Evolutionary conservation across 1,140 invertebrate genomes (phyloP).

Genomic region (Pseudomyrmex pallidus): DNA sequence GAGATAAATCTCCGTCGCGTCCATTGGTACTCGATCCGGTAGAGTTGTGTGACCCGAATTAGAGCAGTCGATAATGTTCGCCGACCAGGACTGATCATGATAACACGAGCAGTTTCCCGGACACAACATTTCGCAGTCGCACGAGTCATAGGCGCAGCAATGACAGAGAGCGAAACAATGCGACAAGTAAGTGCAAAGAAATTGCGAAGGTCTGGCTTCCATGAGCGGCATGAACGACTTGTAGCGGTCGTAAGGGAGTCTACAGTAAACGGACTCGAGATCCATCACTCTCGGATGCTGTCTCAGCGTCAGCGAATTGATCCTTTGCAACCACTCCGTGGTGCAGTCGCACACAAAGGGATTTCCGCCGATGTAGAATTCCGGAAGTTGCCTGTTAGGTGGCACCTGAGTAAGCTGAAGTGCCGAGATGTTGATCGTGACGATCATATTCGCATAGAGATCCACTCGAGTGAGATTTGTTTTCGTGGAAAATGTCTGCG

Average conservation of each 20-base stretch:
- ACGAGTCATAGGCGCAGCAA: conserved; percentile 95
- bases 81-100: conserved; percentile 94
- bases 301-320: conserved; percentile 89
- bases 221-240: conserved; percentile 90
- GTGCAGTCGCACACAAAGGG: conserved; percentile 95
- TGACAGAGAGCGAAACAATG: conserved; percentile 94
- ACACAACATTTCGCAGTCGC: conserved; percentile 94
- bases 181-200: conserved; percentile 92
- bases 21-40: conserved; percentile 94
- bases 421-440: conserved; percentile 91
- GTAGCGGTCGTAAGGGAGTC: conserved; percentile 91
- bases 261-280: conserved; percentile 92
- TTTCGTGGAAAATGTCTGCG: conserved; percentile 92
- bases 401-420: conserved; percentile 89
- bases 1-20: conserved; percentile 94
- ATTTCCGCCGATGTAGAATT: conserved; percentile 94
- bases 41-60: conserved; percentile 89
- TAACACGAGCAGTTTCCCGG: conserved; percentile 94
- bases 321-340: conserved; percentile 94
- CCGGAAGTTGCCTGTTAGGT: conserved; percentile 88
- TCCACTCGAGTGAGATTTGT: conserved; percentile 92
- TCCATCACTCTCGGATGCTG: conserved; percentile 94
- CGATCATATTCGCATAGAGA: conserved; percentile 93
- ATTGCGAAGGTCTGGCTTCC: conserved; percentile 90
- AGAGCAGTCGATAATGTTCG: conserved; percentile 96